These are phyloP conservation scores for Pterocles orientalis DNA, from an alignment of 2,113 vertebrate genomes.

Conservation along the genomic window DNA sequence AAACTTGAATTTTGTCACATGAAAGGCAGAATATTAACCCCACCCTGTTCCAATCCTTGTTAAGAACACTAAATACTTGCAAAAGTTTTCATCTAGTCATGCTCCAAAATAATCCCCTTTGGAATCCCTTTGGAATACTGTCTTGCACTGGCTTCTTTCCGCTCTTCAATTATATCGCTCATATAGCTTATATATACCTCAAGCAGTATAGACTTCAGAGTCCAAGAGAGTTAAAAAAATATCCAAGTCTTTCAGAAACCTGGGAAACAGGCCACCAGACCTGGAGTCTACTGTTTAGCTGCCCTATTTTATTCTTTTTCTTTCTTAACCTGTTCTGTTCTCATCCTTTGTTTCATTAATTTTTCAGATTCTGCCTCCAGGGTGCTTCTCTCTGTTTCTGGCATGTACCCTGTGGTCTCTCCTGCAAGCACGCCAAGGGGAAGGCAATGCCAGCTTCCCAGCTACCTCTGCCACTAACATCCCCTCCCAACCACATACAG, in stretches of 20 bases:
- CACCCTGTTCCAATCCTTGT: not conserved
- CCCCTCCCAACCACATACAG: fast-evolving
- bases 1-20: not conserved
- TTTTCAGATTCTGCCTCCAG: constrained; percentile 54
- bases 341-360: constrained; percentile 39
- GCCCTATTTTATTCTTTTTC: constrained; percentile 27
- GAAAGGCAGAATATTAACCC: not conserved
- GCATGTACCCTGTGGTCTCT: not conserved
- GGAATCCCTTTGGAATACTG: not conserved
- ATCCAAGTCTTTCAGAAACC: not conserved
- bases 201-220: not conserved
- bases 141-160: not conserved
- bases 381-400: not conserved
- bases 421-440: not conserved
- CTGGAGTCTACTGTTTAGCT: not conserved
- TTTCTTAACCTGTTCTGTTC: not conserved
- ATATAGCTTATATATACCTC: not conserved
- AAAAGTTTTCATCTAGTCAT: not conserved
- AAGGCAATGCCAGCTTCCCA: not conserved
- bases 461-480: not conserved
- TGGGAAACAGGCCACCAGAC: not conserved
- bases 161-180: not conserved
- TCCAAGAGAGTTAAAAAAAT: not conserved
- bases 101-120: not conserved
- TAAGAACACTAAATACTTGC: not conserved